These are phyloP conservation scores for Trichopria drosophilae DNA, from an alignment of 2,888 invertebrate genomes.

Conservation along the genomic window DNA sequence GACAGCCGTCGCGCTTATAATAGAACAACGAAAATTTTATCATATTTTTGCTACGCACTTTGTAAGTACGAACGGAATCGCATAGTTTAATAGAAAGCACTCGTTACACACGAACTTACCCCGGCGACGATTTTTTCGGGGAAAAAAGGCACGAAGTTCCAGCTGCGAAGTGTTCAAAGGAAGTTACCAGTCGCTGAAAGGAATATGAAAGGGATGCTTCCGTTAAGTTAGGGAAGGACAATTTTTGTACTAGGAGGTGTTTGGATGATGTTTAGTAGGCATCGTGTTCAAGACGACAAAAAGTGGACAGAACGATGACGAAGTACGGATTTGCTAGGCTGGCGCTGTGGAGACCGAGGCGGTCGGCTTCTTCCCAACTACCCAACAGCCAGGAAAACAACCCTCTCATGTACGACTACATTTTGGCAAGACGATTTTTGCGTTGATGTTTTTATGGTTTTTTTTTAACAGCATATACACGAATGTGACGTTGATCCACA, in stretches of 20 bases:
- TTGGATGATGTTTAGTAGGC: too few relatives aligned
- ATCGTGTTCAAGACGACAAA: too few relatives aligned
- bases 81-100: too few relatives aligned
- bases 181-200: too few relatives aligned
- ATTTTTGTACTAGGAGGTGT: too few relatives aligned
- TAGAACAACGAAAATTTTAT: slow-evolving; percentile 18
- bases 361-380: slow-evolving; percentile 51
- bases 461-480: slow-evolving; percentile 10
- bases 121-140: too few relatives aligned
- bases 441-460: slow-evolving; percentile 7
- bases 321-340: slow-evolving; percentile 55
- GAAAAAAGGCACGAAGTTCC: too few relatives aligned
- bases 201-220: too few relatives aligned
- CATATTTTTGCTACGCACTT: slow-evolving; percentile 49
- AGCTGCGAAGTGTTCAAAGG: too few relatives aligned
- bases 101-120: too few relatives aligned
- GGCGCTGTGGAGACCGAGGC: slow-evolving; percentile 53
- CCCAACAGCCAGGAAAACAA: slow-evolving; percentile 57
- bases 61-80: slow-evolving; percentile 26
- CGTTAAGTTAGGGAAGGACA: too few relatives aligned
- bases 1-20: too few relatives aligned
- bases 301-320: slow-evolving; percentile 52
- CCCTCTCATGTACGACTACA: slow-evolving; percentile 55
- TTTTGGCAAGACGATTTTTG: slow-evolving; percentile 14
- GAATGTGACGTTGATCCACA: slow-evolving; percentile 24